Percentiles rank a stretch among this genome's conserved stretches.
These are phyloP conservation scores for Ophioderma brevispina DNA, from an alignment of 35 echinoderm and acorn worm species.

Conservation along the genomic window DNA sequence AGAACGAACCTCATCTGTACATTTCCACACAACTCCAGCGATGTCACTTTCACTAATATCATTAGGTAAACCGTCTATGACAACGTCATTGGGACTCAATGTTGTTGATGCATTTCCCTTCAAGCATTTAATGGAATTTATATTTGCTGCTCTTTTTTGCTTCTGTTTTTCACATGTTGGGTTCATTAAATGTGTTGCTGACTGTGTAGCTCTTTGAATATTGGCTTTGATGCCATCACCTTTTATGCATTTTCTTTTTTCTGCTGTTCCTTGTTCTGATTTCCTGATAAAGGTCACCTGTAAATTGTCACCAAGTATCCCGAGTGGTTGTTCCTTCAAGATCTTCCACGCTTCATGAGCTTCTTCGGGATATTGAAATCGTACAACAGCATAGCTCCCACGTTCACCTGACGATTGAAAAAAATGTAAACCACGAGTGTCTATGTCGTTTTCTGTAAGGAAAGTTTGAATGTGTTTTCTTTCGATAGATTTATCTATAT, in stretches of 20 bases:
- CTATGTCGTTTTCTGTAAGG: background rate
- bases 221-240: background rate
- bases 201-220: background rate
- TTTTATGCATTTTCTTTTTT: background rate
- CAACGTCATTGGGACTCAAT: background rate
- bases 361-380: background rate
- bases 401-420: background rate
- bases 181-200: too few relatives aligned
- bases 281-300: background rate
- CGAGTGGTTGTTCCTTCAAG: background rate
- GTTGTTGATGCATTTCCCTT: too few relatives aligned
- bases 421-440: background rate
- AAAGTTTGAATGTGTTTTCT: background rate
- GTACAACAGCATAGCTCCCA: background rate
- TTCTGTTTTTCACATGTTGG: too few relatives aligned
- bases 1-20: background rate
- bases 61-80: slow-evolving; percentile 17
- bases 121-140: too few relatives aligned
- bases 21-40: background rate
- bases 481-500: background rate
- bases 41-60: background rate
- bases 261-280: background rate
- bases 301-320: background rate
- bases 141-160: too few relatives aligned
- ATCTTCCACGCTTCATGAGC: background rate